Conservation (phyloP, 2,113 vertebrate genomes). For the Corydoras sp. region DNA sequence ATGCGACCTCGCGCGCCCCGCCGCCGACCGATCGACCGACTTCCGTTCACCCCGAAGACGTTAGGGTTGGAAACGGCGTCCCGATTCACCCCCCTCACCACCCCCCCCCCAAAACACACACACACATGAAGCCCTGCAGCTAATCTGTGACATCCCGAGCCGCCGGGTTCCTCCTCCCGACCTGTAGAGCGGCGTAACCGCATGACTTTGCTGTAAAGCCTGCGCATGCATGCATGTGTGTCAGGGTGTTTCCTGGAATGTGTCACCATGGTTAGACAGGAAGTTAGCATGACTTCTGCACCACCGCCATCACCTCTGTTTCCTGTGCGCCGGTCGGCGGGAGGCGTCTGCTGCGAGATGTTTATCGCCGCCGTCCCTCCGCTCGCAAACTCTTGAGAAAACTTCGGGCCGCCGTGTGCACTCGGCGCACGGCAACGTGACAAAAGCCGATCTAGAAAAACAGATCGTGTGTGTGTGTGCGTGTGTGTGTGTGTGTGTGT, state of each 20-base stretch:
- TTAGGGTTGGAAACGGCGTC: no score
- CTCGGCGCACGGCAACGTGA: not conserved
- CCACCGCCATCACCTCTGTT: conserved; percentile 58
- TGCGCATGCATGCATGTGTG: not conserved
- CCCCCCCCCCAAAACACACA: no score
- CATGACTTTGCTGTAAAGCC: conserved; percentile 20
- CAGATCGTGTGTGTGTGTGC: conserved; percentile 10
- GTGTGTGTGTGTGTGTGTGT: not conserved
- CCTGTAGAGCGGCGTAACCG: no score
- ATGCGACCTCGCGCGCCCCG: no score
- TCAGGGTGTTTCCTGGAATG: conserved; percentile 64
- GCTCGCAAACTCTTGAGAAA: not conserved
- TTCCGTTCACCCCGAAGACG: no score
- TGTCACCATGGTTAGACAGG: conserved; percentile 64
- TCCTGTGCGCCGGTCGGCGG: conserved; percentile 51
- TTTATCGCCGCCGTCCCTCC: conserved; percentile 18
- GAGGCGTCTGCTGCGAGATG: conserved; percentile 12
- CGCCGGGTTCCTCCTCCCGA: no score
- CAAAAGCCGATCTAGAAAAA: conserved; percentile 40
- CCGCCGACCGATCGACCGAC: no score
- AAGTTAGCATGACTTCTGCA: conserved; percentile 65
- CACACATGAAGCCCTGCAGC: no score
- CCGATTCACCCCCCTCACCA: no score
- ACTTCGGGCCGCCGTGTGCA: conserved; percentile 2
- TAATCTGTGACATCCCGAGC: no score